Evolutionary conservation across 2,888 invertebrate species (phyloP).

Genomic region (Pemphredon lugubris): DNA sequence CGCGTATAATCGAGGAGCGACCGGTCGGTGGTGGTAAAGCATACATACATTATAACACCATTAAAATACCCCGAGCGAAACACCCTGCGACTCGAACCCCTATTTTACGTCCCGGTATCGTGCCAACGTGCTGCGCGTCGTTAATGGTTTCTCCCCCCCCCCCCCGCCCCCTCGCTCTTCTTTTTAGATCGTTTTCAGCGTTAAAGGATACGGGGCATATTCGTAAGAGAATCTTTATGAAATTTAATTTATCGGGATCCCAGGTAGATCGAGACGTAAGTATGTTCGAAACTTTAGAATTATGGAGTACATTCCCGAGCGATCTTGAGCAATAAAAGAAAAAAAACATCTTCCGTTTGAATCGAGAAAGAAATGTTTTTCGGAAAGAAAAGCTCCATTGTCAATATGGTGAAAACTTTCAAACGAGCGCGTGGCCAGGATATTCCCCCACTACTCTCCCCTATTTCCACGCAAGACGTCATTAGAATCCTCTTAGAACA

Average conservation of each 20-base stretch:
- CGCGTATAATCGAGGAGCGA: constrained; percentile 56
- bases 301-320: too few relatives aligned
- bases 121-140: constrained; percentile 65
- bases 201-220: constrained; percentile 22
- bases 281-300: background rate
- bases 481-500: constrained; percentile 77
- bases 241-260: constrained; percentile 36
- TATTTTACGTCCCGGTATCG: constrained; percentile 71
- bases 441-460: background rate
- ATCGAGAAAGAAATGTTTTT: too few relatives aligned
- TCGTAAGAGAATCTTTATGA: constrained; percentile 10
- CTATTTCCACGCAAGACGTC: constrained; percentile 55
- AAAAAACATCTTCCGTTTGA: too few relatives aligned
- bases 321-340: too few relatives aligned
- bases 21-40: constrained; percentile 72
- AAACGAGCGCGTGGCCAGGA: constrained; percentile 43
- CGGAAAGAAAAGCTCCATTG: too few relatives aligned
- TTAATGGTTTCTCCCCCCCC: constrained; percentile 60
- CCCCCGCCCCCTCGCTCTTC: too few relatives aligned
- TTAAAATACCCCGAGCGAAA: constrained; percentile 76
- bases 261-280: background rate
- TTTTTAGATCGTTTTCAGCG: background rate
- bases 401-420: too few relatives aligned
- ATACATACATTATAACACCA: constrained; percentile 80
- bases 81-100: constrained; percentile 70